These are phyloP conservation scores for Hoplodrina ambigua DNA, from an alignment of 2,888 invertebrate species.

Conservation along the genomic window DNA sequence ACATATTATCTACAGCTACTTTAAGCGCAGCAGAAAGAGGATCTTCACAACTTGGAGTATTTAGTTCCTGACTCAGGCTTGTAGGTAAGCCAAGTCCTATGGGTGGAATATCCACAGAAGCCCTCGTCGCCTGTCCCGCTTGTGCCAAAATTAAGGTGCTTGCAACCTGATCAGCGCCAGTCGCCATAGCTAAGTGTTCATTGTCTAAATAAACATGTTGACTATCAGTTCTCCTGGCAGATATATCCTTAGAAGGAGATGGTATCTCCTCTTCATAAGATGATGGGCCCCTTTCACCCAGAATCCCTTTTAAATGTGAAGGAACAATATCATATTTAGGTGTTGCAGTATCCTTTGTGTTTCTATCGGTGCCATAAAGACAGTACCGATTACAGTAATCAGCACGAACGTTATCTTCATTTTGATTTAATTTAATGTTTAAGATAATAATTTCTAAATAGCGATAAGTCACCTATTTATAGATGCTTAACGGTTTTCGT, in stretches of 20 bases:
- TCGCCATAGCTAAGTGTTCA: not conserved
- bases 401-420: constrained; percentile 47
- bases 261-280: not conserved
- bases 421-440: constrained; percentile 27
- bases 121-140: too few species aligned
- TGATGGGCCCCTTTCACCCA: not conserved
- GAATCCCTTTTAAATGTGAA: not conserved
- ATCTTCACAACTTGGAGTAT: not conserved
- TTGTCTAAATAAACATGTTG: not conserved
- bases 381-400: constrained; percentile 18
- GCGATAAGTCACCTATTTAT: constrained; percentile 30
- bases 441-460: constrained; percentile 10
- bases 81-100: not conserved
- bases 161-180: not conserved
- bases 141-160: not conserved
- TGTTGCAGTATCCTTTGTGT: not conserved
- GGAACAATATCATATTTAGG: not conserved
- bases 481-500: constrained; percentile 1
- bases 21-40: not conserved
- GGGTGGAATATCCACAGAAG: not conserved
- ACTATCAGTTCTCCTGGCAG: not conserved
- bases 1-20: not conserved
- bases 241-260: not conserved
- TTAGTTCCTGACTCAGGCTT: not conserved
- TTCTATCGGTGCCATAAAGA: constrained; percentile 26